Base-by-base conservation (phyloP, 2,113 vertebrate species). In the Pampusana beccarii region DNA sequence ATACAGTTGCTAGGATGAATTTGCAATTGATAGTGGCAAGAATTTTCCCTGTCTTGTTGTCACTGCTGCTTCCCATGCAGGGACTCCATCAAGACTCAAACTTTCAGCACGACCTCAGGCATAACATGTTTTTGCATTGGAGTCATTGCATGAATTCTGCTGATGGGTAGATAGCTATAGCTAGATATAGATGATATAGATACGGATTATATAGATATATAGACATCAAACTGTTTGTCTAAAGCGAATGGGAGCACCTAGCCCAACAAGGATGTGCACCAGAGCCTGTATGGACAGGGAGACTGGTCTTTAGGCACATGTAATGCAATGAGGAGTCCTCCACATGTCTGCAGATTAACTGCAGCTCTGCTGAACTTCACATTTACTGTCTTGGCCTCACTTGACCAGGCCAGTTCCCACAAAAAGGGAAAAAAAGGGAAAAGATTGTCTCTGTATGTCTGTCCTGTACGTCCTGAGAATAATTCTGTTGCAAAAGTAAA, bases 1-100 rank as follows among this genome's bases (percentile, higher is more conserved):
- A 86, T 31, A 70, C 26, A 92, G 82, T 83, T 96, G 93, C 80
- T 93, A 93, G 75, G 90, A 92, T 80, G 86, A 8, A 4, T 64
- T 66, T 38, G 64, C 42, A 88, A 78, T 77, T 90, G 94, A 60
- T 5, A 83, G 79, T 4, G 15, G 26, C 81, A 73, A 92, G 46
- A 70, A 70, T 70, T 93, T 90, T 73, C 50, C 10, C 26, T 33
- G 7, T 56, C 2, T 20, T 82, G 44, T 69, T 81, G 80, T 46
- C 51, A 50, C 29, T 24, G 38, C 69, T 34, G 17, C 40, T 83
- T 86, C 38, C 6, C 5, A 57, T 46, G n/a, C 26, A 80, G 29
- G 29, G 26, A 82, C 67, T 71, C 67, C 34, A 44, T 34, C 38
- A 56, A 42, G 26, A 74, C 25, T 58, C 25, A 51, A 95, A 87